phyloP scores from a whole-genome alignment of 2,888 invertebrate genomes.

The Agrenia bidenticulata region DNA sequence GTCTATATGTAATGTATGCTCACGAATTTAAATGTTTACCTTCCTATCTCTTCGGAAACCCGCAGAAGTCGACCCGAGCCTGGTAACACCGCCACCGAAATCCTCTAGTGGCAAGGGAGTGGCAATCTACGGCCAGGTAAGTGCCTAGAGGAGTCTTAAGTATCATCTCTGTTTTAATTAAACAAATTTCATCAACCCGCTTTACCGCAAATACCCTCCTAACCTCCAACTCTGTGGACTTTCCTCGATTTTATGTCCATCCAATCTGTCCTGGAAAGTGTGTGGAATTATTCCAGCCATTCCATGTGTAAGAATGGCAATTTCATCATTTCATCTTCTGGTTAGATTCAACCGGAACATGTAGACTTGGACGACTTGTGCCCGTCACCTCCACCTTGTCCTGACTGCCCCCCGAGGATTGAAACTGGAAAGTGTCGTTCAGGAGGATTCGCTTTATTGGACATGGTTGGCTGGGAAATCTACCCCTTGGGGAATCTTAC shows the following conservation, averaged over 20 bases:
- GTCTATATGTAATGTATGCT: too few species aligned
- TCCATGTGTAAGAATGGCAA: too few species aligned
- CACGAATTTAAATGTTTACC: too few species aligned
- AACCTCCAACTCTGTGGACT: too few species aligned
- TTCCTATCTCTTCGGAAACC: background rate
- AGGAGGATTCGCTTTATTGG: constrained; percentile 63
- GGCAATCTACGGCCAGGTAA: constrained; percentile 62
- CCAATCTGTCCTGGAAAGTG: background rate
- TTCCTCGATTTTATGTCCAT: too few species aligned
- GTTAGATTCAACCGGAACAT: constrained; percentile 62
- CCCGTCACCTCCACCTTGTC: constrained; percentile 64
- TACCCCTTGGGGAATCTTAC: constrained; percentile 64
- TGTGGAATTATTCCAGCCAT: background rate
- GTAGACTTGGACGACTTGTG: constrained; percentile 65
- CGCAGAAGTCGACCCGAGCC: constrained; percentile 59
- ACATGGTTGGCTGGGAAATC: constrained; percentile 62
- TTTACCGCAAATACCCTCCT: background rate
- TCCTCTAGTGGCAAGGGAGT: constrained; percentile 55
- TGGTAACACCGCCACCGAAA: constrained; percentile 60
- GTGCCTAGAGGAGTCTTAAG: constrained; percentile 4
- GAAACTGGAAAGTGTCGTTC: constrained; percentile 62
- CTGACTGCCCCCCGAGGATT: constrained; percentile 63
- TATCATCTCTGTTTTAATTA: constrained; percentile 5
- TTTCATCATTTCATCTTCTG: background rate
- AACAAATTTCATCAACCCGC: constrained; percentile 8